phyloP scores from a whole-genome alignment of 2,888 invertebrate species.

The Caenorhabditis zanzibari region DNA sequence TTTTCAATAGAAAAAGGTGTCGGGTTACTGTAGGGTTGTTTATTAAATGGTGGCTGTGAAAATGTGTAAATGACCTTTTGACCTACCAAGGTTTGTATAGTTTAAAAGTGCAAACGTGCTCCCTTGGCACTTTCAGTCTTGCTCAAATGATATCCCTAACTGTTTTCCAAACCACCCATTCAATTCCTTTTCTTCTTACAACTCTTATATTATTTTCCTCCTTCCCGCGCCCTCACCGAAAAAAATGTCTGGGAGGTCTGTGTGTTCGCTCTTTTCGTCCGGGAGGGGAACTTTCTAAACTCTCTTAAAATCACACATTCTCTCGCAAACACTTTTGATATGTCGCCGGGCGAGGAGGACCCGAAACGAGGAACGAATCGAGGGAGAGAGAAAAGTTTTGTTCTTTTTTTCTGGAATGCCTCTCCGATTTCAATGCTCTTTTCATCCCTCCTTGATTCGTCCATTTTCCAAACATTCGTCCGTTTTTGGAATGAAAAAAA shows the following conservation, averaged over 20 bases:
- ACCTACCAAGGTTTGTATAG: neutral
- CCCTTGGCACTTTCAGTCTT: too few relatives aligned
- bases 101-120: slow-evolving; percentile 1
- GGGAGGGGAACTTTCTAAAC: slow-evolving; percentile 17
- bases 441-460: slow-evolving; percentile 21
- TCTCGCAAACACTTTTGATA: slow-evolving; percentile 54
- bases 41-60: neutral
- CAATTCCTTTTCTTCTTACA: neutral
- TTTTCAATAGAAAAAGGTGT: slow-evolving; percentile 7
- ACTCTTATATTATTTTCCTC: neutral
- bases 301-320: slow-evolving; percentile 19
- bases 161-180: neutral
- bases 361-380: slow-evolving; percentile 24
- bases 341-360: slow-evolving; percentile 44
- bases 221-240: slow-evolving; percentile 18
- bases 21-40: slow-evolving; percentile 40
- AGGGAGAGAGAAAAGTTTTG: slow-evolving; percentile 1
- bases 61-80: slow-evolving; percentile 13
- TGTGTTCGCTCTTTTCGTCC: slow-evolving; percentile 17
- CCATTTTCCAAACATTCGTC: slow-evolving; percentile 57
- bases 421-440: slow-evolving; percentile 9
- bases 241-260: slow-evolving; percentile 59
- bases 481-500: slow-evolving; percentile 20
- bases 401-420: slow-evolving; percentile 13
- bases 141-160: too few relatives aligned